Conservation (phyloP, 2,888 invertebrate genomes). For the Spatulosminthurus flaviceps region DNA sequence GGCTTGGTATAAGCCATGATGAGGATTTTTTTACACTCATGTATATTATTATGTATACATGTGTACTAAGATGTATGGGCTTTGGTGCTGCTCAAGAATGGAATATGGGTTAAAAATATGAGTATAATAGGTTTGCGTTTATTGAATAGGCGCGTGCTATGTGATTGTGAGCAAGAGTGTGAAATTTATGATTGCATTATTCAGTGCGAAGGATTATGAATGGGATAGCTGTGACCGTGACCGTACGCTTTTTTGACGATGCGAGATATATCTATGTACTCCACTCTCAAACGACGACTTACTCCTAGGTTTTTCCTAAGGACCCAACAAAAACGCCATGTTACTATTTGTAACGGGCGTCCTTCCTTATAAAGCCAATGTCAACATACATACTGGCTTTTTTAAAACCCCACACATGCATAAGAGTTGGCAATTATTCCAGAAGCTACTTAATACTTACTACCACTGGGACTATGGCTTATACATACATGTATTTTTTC, state of each 20-base stretch:
- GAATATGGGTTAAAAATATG: slow-evolving; percentile 23
- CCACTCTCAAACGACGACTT: background rate
- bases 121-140: background rate
- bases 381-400: no score
- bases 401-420: no score
- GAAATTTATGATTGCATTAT: slow-evolving; percentile 40
- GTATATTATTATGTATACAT: background rate
- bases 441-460: no score
- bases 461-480: no score
- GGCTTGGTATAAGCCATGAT: no score
- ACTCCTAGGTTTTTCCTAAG: background rate
- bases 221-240: slow-evolving; percentile 39
- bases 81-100: background rate
- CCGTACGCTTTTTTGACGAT: slow-evolving; percentile 22
- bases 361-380: no score
- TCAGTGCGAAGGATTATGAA: slow-evolving; percentile 39
- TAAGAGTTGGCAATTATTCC: no score
- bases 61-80: background rate
- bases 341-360: background rate
- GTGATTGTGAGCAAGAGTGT: slow-evolving; percentile 37
- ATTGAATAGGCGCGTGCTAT: slow-evolving; percentile 19
- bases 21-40: background rate
- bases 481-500: no score
- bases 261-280: no score
- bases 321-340: background rate